These are phyloP conservation scores for Adelphocoris suturalis DNA, from an alignment of 2,888 invertebrate species.

Conservation along the genomic window DNA sequence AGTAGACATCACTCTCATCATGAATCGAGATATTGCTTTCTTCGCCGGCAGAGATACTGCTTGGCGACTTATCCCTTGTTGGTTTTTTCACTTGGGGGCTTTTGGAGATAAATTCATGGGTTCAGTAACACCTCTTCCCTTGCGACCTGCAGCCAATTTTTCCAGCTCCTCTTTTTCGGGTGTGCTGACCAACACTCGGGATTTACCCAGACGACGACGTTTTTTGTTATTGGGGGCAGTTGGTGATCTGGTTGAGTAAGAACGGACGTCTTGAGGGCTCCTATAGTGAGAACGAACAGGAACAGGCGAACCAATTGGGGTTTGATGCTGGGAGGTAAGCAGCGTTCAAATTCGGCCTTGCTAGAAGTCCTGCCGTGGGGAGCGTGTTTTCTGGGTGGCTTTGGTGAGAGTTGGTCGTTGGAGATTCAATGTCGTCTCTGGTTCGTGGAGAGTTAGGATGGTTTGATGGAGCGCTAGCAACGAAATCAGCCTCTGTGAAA, in stretches of 20 bases:
- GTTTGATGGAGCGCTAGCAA: neutral
- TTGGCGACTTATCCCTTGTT: too few species aligned
- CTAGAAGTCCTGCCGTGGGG: conserved; percentile 5
- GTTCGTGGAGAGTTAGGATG: neutral
- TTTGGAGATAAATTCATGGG: neutral
- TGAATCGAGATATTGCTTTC: too few species aligned
- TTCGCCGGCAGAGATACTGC: too few species aligned
- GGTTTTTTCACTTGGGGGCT: neutral
- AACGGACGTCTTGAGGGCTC: neutral
- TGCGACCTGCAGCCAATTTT: conserved; percentile 20
- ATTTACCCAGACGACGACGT: conserved; percentile 29
- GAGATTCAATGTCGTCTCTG: neutral
- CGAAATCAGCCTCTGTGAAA: neutral
- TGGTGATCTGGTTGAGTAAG: neutral
- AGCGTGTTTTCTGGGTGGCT: neutral
- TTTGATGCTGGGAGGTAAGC: too few species aligned
- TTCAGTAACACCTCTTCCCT: neutral
- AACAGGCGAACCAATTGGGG: conserved; percentile 12
- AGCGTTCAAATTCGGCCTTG: too few species aligned
- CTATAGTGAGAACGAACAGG: neutral
- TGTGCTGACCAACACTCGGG: neutral
- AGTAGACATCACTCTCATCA: too few species aligned
- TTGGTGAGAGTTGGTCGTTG: conserved; percentile 10
- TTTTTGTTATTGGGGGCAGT: neutral
- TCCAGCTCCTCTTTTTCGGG: conserved; percentile 37